Percentiles rank a stretch among this genome's conserved stretches.
phyloP scores from a whole-genome alignment of 2,797 vertebrate species.

The Molothrus aeneus region DNA sequence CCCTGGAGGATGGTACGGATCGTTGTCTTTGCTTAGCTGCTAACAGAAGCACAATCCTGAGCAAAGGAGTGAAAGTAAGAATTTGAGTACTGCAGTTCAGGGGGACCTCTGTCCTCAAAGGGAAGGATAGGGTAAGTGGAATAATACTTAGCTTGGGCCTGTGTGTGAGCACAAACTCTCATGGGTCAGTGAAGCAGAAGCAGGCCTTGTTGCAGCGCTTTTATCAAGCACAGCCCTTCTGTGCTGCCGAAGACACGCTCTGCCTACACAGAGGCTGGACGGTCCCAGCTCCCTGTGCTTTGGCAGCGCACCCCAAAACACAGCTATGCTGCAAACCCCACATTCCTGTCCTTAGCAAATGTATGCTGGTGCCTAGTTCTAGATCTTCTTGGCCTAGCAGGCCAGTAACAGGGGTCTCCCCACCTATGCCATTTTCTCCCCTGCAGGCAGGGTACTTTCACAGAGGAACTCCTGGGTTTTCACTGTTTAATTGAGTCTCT shows the following conservation, averaged over 20 bases:
- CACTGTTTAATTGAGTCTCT: not conserved
- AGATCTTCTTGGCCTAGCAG: not conserved
- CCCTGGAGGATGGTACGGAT: not conserved
- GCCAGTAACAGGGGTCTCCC: not conserved
- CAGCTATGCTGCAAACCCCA: not conserved
- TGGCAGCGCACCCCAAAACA: not conserved
- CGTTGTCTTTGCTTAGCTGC: not conserved
- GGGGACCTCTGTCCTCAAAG: not conserved
- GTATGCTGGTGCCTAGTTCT: fast-evolving
- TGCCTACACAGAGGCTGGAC: not conserved
- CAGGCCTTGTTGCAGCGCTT: not conserved
- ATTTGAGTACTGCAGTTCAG: not conserved
- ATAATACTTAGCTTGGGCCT: not conserved
- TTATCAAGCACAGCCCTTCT: not conserved
- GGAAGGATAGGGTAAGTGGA: not conserved
- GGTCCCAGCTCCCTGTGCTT: not conserved
- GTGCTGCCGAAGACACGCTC: not conserved
- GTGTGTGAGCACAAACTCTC: not conserved
- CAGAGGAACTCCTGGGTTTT: not conserved
- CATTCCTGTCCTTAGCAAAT: not conserved
- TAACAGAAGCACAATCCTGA: not conserved
- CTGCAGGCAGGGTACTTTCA: not conserved
- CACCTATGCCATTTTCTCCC: not conserved
- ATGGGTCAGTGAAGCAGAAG: not conserved
- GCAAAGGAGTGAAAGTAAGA: not conserved